These are phyloP conservation scores for Odobenus rosmarus DNA, from an alignment of 2,113 vertebrate species.

Conservation along the genomic window DNA sequence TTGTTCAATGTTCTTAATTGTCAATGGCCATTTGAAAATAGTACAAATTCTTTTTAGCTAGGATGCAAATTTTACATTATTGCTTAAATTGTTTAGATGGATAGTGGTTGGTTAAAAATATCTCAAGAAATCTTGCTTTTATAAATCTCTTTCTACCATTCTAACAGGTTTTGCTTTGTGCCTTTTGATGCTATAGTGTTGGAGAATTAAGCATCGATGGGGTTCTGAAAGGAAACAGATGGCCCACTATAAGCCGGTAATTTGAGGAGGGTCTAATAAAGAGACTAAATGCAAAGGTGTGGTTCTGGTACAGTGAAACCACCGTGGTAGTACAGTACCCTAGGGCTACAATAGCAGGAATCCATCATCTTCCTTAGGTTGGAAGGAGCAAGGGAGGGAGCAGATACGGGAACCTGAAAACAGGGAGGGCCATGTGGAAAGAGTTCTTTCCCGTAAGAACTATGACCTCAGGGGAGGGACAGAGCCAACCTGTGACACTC, in stretches of 20 bases:
- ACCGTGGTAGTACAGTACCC: background rate
- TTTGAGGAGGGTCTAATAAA: background rate
- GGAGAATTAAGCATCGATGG: background rate
- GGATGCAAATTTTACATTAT: background rate
- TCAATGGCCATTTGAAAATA: background rate
- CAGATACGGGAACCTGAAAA: background rate
- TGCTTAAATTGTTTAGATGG: background rate
- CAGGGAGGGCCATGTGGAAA: background rate
- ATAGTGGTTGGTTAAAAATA: background rate
- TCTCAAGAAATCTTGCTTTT: slow-evolving; percentile 23
- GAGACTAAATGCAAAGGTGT: background rate
- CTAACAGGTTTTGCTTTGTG: background rate
- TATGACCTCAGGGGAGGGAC: background rate
- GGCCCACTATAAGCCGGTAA: background rate
- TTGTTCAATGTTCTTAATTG: background rate
- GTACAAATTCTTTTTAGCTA: background rate
- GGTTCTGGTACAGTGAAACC: background rate
- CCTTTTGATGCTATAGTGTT: background rate
- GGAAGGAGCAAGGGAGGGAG: background rate
- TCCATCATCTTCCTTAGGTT: background rate
- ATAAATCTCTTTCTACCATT: background rate
- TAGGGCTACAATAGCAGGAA: background rate
- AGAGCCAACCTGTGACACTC: background rate
- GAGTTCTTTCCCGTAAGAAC: background rate
- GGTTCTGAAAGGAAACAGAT: background rate